Evolutionary conservation across 2,113 vertebrate genomes (phyloP), one percentile per base, ranked within the genome.

Genomic region (Seriola aureovittata): DNA sequence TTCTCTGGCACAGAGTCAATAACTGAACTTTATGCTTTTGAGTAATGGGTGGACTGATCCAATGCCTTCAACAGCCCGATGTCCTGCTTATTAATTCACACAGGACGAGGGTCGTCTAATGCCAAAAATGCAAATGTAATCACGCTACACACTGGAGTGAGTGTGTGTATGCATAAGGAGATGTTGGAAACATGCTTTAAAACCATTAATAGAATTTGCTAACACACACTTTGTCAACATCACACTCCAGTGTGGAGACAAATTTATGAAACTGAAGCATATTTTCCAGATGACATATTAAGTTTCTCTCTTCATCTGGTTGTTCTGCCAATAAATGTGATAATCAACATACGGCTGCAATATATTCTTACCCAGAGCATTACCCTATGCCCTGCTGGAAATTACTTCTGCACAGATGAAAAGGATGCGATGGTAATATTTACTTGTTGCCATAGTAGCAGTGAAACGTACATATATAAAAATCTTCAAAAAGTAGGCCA

Each of bases 381-480:
- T 90, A 88, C 38, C 74, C 66, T 71, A 23, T 87, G 80, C 68
- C 81, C 72, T 74, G 25, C 58, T 88, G 82, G 78, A 80, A 90
- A 92, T 81, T 36, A 77, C 74, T 69, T 60, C 78, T 74, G 34
- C 81, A 46, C 72, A 76, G 57, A 90, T 82, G 78, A 89, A 89
- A 88, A 80, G 65, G 82, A 84, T 77, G 75, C 63, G 2, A 84
- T 57, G 81, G 52, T 76, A 90, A 91, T 93, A 93, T 95, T 95
- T 93, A 91, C 80, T 63, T 46, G 83, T 93, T 48, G 25, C 91
- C 85, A 92, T 91, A 60, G 89, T 82, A 90, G 54, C 92, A 8
- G 70, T n/a, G 32, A 69, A 69, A 42, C 42, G 46, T 83, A 52
- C 67, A 75, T 72, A 38, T 62, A 81, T 52, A 78, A 60, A 82